A percentile compares a stretch with the other conserved stretches of the same genome.
Conservation (phyloP, 2,888 invertebrate genomes). For the Eurois occulta region DNA sequence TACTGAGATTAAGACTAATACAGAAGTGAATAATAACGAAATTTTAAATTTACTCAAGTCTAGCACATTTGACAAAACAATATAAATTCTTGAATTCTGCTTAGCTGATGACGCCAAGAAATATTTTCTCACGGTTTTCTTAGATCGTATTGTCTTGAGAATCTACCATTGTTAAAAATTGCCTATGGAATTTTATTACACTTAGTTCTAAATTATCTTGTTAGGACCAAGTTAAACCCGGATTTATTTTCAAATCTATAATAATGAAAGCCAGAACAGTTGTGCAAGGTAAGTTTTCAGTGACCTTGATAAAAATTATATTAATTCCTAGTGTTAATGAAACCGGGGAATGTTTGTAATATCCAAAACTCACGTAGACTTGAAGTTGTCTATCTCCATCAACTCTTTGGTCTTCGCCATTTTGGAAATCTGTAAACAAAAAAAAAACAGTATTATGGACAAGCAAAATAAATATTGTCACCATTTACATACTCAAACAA, state of each 20-base stretch:
- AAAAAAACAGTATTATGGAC: conserved; percentile 28
- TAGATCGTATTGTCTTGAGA: conserved; percentile 26
- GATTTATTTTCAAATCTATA: neutral
- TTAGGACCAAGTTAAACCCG: neutral
- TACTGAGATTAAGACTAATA: neutral
- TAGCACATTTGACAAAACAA: neutral
- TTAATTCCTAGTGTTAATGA: neutral
- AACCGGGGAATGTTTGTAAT: neutral
- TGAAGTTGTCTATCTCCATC: conserved; percentile 77
- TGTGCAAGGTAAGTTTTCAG: neutral
- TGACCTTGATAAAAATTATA: neutral
- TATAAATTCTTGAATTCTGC: neutral
- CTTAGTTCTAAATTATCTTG: neutral
- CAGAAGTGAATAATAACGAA: neutral
- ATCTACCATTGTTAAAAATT: neutral
- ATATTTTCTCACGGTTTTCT: conserved; percentile 31
- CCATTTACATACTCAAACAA: neutral
- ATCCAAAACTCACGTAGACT: conserved; percentile 80
- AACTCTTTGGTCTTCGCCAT: conserved; percentile 75
- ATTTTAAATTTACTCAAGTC: neutral
- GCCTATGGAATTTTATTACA: conserved; percentile 14
- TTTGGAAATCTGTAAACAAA: conserved; percentile 74
- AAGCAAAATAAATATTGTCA: neutral
- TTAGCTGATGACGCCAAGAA: neutral
- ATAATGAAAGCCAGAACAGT: neutral